Percentiles rank a stretch among this genome's conserved stretches.
Evolutionary conservation across 2,797 vertebrate genomes (phyloP).

Genomic region (Xenentodon cancila): DNA sequence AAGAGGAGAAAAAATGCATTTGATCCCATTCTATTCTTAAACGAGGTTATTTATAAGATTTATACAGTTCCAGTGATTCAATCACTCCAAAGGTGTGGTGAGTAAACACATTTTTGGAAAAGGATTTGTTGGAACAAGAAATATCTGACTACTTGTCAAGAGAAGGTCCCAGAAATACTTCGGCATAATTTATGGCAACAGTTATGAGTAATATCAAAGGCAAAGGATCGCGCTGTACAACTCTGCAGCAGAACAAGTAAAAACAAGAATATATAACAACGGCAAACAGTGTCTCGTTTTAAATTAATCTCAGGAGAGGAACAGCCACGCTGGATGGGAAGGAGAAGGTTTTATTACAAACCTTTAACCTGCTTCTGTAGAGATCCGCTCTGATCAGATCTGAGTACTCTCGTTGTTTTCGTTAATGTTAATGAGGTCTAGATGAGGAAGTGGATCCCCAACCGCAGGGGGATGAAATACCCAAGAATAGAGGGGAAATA

Average conservation of each 20-base stretch:
- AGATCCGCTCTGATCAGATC: not conserved
- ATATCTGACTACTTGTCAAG: not conserved
- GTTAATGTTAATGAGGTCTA: not conserved
- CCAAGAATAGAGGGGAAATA: too few species aligned
- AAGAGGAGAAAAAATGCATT: too few species aligned
- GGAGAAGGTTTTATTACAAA: not conserved
- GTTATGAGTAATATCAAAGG: not conserved
- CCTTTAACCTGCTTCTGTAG: not conserved
- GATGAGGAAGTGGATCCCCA: not conserved
- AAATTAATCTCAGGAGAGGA: not conserved
- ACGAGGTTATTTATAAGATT: not conserved
- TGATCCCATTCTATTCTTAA: not conserved
- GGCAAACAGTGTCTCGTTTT: not conserved
- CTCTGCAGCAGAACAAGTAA: not conserved
- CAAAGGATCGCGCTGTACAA: not conserved
- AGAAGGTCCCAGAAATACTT: conserved; percentile 19
- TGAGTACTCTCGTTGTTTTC: not conserved
- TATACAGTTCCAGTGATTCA: not conserved
- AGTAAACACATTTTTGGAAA: conserved; percentile 21
- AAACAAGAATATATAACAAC: not conserved
- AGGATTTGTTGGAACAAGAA: not conserved
- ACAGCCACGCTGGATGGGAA: not conserved
- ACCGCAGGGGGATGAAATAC: too few species aligned
- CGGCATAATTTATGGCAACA: fast-evolving
- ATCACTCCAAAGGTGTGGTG: not conserved